phyloP scores from a whole-genome alignment of 1,140 invertebrate species.

The Microvelia longipes region DNA sequence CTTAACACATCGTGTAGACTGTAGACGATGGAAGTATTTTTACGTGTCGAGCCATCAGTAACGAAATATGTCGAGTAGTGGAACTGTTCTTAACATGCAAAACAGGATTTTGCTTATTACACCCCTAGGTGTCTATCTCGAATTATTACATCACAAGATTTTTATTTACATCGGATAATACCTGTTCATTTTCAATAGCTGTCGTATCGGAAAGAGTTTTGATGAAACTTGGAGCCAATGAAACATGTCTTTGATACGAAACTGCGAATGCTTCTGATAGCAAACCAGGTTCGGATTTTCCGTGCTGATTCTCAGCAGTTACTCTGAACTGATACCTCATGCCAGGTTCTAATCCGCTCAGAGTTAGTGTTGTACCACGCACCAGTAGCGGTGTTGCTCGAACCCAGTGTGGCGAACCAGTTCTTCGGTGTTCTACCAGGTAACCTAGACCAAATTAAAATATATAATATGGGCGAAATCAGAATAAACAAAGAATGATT shows the following conservation, averaged over 20 bases:
- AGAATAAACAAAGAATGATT: not conserved
- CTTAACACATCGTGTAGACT: no score
- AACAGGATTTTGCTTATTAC: no score
- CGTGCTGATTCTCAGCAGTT: slow-evolving; percentile 68
- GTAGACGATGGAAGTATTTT: no score
- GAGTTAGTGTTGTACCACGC: slow-evolving; percentile 47
- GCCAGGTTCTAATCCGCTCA: slow-evolving; percentile 65
- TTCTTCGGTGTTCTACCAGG: slow-evolving; percentile 59
- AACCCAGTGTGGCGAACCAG: slow-evolving; percentile 60
- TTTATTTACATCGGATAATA: no score
- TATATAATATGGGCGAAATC: not conserved
- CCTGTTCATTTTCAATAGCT: slow-evolving; percentile 60
- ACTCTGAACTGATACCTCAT: slow-evolving; percentile 81
- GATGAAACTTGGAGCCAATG: slow-evolving; percentile 49
- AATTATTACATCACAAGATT: no score
- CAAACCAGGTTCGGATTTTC: slow-evolving; percentile 59
- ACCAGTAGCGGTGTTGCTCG: slow-evolving; percentile 53
- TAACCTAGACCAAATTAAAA: slow-evolving; percentile 44
- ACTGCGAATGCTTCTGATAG: slow-evolving; percentile 61
- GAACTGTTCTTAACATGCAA: no score
- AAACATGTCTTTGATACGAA: slow-evolving; percentile 46
- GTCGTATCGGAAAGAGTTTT: slow-evolving; percentile 46
- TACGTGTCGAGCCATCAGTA: no score
- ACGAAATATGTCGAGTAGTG: no score
- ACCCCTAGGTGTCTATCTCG: no score